Base-by-base conservation (phyloP, 2,797 vertebrate species). In the Xiphorhynchus erythropygius region DNA sequence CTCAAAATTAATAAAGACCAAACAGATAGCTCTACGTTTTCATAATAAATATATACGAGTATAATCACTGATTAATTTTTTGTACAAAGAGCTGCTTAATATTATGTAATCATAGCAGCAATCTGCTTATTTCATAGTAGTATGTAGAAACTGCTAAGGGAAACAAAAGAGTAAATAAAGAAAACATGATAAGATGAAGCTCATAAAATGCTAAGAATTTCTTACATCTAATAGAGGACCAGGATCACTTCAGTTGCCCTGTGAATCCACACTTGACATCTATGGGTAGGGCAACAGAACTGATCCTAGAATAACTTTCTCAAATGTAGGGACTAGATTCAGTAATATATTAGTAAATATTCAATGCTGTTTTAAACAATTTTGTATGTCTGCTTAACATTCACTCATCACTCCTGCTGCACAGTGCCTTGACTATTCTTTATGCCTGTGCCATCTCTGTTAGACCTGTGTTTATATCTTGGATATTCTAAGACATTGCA, bases 11-110 rank as follows among this genome's bases (percentile, higher is more conserved):
- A 67, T 63, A 71, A 55, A 46, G 11, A 7, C 46, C 1, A 16
- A 57, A 49, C 0, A 42, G 50, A 68, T 4, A 0, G 0, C 1
- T 41, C 8, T 33, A 13, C n/a, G 24, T 56, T 15, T 67, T 41
- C 39, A 23, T 44, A 17, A 13, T 35, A 63, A 73, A 18, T 37
- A 47, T 14, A 46, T 32, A 30, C 3, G 24, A 35, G 10, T 33
- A 19, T 18, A 55, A 62, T 44, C n/a, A 25, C 22, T 52, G 8
- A 15, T 41, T 50, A 2, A 7, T 24, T 91, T 52, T 78, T 62
- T 39, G 2, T 9, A 42, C 12, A 50, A 50, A 24, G 3, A 62
- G 2, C 13, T 76, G 23, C 23, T 79, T 35, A 27, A 8, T 44
- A 27, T 42, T 87, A 21, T 63, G 18, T 7, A 88, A 7, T 69